These are phyloP conservation scores for Agraylea sexmaculata DNA, from an alignment of 1,140 invertebrate species.

Conservation along the genomic window DNA sequence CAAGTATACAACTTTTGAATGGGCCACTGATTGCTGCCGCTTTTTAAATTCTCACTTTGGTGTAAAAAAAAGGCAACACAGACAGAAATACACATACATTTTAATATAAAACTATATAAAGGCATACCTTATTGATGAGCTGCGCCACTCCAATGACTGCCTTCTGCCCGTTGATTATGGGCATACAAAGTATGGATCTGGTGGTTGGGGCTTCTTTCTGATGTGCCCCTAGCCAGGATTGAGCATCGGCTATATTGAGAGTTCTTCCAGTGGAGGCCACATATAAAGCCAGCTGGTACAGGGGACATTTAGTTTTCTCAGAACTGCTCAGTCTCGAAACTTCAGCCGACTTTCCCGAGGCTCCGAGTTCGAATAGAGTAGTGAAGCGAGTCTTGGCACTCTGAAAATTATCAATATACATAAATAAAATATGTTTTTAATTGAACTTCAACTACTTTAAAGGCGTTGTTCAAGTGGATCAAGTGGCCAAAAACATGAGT, in stretches of 20 bases:
- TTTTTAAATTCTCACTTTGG: too few relatives aligned
- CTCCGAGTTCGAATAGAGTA: conserved; percentile 17
- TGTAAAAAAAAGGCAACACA: too few relatives aligned
- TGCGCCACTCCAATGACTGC: conserved; percentile 86
- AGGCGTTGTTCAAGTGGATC: too few relatives aligned
- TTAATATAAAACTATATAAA: neutral
- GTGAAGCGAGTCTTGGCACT: conserved; percentile 21
- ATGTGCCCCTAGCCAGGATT: conserved; percentile 50
- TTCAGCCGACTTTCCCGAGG: conserved; percentile 7
- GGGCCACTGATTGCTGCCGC: too few relatives aligned
- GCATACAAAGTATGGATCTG: conserved; percentile 76
- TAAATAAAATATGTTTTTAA: neutral
- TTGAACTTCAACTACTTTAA: neutral
- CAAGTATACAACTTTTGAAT: too few relatives aligned
- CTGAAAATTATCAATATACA: conserved; percentile 7
- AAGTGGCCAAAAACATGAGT: too few relatives aligned
- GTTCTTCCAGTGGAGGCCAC: conserved; percentile 72
- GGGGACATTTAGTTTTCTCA: conserved; percentile 37
- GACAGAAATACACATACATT: neutral
- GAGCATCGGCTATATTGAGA: conserved; percentile 71
- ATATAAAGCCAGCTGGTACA: conserved; percentile 67
- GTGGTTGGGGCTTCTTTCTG: conserved; percentile 42
- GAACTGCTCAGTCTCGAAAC: conserved; percentile 24
- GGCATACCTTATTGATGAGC: conserved; percentile 77
- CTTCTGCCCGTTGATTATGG: conserved; percentile 80